phyloP scores from a whole-genome alignment of 2,797 vertebrate species.

The Lepus oiostolus region DNA sequence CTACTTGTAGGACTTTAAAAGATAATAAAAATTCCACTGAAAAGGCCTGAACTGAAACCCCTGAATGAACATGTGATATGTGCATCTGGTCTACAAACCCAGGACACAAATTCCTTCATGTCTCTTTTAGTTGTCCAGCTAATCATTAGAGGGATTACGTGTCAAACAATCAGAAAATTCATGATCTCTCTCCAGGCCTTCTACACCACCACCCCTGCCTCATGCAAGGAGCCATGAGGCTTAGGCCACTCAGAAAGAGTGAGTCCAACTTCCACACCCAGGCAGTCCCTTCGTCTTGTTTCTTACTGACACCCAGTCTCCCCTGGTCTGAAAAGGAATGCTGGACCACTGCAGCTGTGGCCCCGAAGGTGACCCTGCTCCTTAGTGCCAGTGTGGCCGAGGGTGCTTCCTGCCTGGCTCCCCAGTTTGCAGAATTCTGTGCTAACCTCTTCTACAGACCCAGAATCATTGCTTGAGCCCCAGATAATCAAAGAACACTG shows the following conservation, averaged over 20 bases:
- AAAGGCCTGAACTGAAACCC: background rate
- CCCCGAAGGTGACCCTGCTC: background rate
- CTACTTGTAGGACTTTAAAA: background rate
- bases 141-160: background rate
- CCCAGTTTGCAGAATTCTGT: background rate
- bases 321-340: background rate
- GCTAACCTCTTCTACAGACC: background rate
- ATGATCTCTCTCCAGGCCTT: background rate
- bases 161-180: background rate
- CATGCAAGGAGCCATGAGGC: background rate
- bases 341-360: background rate
- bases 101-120: background rate
- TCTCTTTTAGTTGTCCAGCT: constrained; percentile 47
- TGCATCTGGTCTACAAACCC: background rate
- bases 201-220: background rate
- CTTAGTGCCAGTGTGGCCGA: background rate
- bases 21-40: constrained; percentile 22
- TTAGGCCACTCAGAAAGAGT: background rate
- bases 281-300: background rate
- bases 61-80: background rate
- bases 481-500: background rate
- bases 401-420: background rate
- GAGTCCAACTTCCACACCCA: background rate
- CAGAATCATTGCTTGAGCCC: background rate
- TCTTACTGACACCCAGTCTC: background rate